These are phyloP conservation scores for Gymnogyps californianus DNA, from an alignment of 2,113 vertebrate species.

Conservation along the genomic window DNA sequence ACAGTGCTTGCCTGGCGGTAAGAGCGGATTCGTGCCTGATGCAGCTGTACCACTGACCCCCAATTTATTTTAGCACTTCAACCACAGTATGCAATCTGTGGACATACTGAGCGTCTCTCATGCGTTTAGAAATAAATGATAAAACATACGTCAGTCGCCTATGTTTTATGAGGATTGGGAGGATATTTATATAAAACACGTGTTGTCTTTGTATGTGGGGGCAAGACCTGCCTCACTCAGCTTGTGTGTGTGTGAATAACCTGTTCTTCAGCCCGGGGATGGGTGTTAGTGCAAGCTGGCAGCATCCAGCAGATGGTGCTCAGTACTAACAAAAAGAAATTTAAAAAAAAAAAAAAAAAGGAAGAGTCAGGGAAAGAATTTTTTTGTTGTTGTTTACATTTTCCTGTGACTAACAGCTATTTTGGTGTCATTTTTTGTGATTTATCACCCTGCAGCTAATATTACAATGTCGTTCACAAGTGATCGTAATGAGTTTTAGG, in stretches of 20 bases:
- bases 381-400: neutral
- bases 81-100: neutral
- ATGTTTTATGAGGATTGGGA: neutral
- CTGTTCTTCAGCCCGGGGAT: neutral
- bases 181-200: neutral
- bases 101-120: accelerated
- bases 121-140: neutral
- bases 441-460: neutral
- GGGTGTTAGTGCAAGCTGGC: neutral
- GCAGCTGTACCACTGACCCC: neutral
- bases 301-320: constrained; percentile 60
- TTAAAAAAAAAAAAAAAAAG: too few relatives aligned
- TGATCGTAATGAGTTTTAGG: neutral
- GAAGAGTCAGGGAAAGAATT: accelerated
- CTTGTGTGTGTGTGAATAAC: neutral
- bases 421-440: neutral
- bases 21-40: neutral
- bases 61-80: neutral
- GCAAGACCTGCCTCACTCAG: neutral
- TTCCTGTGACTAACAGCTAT: neutral
- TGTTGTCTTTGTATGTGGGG: neutral
- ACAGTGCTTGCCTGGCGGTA: neutral
- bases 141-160: neutral
- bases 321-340: neutral
- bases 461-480: neutral